These are phyloP conservation scores for Heliconius charithonia DNA, from an alignment of 2,888 invertebrate species.

Conservation along the genomic window DNA sequence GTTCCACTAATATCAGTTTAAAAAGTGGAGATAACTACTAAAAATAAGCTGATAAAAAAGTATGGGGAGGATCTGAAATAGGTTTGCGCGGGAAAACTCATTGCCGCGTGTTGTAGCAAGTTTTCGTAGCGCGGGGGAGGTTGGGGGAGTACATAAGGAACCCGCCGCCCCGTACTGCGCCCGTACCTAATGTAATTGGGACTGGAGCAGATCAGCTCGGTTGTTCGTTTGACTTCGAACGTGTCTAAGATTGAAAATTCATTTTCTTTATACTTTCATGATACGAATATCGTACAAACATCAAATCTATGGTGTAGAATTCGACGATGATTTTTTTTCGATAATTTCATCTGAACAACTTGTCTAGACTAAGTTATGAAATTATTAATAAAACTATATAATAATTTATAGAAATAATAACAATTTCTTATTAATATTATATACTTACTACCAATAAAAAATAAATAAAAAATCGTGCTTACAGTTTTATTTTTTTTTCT, in stretches of 20 bases:
- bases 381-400: too few relatives aligned
- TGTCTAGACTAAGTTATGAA: too few relatives aligned
- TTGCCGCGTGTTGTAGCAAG: conserved; percentile 79
- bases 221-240: conserved; percentile 59
- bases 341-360: too few relatives aligned
- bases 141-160: conserved; percentile 59
- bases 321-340: too few relatives aligned
- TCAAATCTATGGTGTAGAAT: too few relatives aligned
- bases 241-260: conserved; percentile 48
- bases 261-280: conserved; percentile 45
- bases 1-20: background rate
- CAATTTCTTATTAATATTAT: too few relatives aligned
- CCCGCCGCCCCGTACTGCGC: conserved; percentile 50
- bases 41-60: conserved; percentile 63
- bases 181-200: conserved; percentile 70
- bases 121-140: conserved; percentile 57
- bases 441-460: background rate
- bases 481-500: background rate
- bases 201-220: conserved; percentile 54
- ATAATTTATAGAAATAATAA: too few relatives aligned
- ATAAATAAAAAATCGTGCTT: background rate
- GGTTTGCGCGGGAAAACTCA: conserved; percentile 79
- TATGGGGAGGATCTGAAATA: conserved; percentile 64
- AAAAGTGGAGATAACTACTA: conserved; percentile 36
- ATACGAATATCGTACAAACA: background rate